phyloP scores from a whole-genome alignment of 2,888 invertebrate species.

The Tenthredo livida region DNA sequence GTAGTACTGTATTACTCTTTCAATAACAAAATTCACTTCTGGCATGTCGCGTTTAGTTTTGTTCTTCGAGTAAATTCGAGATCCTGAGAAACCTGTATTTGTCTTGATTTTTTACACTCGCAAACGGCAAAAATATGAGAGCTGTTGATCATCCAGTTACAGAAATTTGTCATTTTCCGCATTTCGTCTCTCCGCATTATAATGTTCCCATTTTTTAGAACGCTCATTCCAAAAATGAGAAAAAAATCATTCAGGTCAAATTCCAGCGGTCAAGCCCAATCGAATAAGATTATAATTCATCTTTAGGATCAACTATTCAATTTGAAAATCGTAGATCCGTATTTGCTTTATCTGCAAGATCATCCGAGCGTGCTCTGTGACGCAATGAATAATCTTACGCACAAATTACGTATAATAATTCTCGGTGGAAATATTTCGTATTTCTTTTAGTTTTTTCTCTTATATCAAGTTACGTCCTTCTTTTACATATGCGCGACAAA shows the following conservation, averaged over 20 bases:
- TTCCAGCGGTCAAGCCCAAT: background rate
- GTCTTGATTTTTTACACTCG: background rate
- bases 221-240: background rate
- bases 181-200: background rate
- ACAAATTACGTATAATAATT: constrained; percentile 17
- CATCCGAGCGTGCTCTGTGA: background rate
- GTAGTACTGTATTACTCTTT: background rate
- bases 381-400: background rate
- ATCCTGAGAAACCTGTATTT: background rate
- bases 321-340: background rate
- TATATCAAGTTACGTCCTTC: constrained; percentile 9
- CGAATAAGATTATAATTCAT: background rate
- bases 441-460: background rate
- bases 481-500: background rate
- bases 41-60: background rate
- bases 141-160: background rate
- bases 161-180: background rate
- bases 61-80: background rate
- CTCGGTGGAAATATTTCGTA: background rate
- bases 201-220: background rate
- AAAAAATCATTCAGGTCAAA: background rate
- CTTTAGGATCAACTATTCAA: background rate
- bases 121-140: background rate
- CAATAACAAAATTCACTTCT: background rate
- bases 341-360: background rate